phyloP scores from a whole-genome alignment of 2,113 vertebrate genomes.

The Orthonyx spaldingii region DNA sequence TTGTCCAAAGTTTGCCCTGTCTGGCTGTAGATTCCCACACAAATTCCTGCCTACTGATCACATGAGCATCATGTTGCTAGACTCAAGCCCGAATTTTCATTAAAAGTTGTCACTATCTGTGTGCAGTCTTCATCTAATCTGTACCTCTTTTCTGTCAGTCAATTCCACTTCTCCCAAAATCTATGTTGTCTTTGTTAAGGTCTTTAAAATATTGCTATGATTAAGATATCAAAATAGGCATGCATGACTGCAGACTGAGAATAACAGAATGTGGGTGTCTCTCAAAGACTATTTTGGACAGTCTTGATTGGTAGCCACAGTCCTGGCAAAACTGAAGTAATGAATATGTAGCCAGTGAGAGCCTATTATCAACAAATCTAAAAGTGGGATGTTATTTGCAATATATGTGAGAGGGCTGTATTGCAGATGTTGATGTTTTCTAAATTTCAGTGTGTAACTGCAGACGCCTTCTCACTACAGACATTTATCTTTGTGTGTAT shows the following conservation, averaged over 20 bases:
- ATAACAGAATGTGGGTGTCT: neutral
- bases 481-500: neutral
- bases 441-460: neutral
- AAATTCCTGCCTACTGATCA: neutral
- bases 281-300: neutral
- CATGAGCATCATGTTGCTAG: neutral
- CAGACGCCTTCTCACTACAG: neutral
- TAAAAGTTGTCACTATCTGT: neutral
- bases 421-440: neutral
- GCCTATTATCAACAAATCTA: neutral
- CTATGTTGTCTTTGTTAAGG: neutral
- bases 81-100: neutral
- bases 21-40: neutral
- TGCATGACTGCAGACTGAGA: neutral
- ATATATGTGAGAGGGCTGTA: neutral
- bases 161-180: neutral
- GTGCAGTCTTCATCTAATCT: neutral
- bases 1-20: neutral
- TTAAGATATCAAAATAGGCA: neutral
- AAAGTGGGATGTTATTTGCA: neutral
- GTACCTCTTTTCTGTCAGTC: neutral
- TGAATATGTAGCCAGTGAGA: neutral
- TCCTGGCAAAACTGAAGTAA: neutral
- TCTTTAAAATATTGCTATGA: neutral
- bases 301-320: neutral